Evolutionary conservation across 2,797 vertebrate genomes (phyloP), one percentile per base, ranked within the genome.

Genomic region (Anguilla anguilla): DNA sequence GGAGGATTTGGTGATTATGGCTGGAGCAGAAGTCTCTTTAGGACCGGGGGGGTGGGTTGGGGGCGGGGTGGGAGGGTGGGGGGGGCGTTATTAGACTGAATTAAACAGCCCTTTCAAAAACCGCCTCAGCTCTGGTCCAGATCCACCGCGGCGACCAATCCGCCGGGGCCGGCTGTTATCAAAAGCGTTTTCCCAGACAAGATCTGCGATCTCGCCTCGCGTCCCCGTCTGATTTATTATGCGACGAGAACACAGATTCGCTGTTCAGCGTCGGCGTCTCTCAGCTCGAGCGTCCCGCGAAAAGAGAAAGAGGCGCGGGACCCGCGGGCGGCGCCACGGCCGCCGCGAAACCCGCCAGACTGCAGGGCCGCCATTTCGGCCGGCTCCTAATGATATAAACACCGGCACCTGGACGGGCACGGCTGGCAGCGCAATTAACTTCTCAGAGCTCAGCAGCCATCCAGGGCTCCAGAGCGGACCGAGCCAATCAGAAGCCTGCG

Each of bases 211-310:
- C 85, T 79, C 85, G 86, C 82, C 57, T 79, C 85, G 86, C 82
- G 57, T 79, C n/a, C 25, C n/a, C 25, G 4, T 89, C 88, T 89
- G 89, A 91, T 91, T 90, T 89, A 90, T 89, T 89, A 92, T 90
- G 90, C 83, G 89, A 92, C 86, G 82, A 85, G 82, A 87, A 67
- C 25, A 69, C 85, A 59, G 86, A 87, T 69, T 88, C 59, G 83
- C 77, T 85, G 1, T 35, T 35, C 1, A 35, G 35, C 35, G 35
- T 74, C 89, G 86, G 72, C 84, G 67, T 57, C 85, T 85, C 83
- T 86, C 79, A 28, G 79, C 81, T 84, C 74, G 57, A 83, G 43
- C 53, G n/a, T 67, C 55, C 53, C 35, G 35, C 35, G 35, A 35
- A 35, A 35, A 1, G 35, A 83, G 35, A 83, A 74, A 25, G 51